Evolutionary conservation across 2,113 vertebrate genomes (phyloP), one percentile per base, ranked within the genome.

Genomic region (Sylvietta virens): DNA sequence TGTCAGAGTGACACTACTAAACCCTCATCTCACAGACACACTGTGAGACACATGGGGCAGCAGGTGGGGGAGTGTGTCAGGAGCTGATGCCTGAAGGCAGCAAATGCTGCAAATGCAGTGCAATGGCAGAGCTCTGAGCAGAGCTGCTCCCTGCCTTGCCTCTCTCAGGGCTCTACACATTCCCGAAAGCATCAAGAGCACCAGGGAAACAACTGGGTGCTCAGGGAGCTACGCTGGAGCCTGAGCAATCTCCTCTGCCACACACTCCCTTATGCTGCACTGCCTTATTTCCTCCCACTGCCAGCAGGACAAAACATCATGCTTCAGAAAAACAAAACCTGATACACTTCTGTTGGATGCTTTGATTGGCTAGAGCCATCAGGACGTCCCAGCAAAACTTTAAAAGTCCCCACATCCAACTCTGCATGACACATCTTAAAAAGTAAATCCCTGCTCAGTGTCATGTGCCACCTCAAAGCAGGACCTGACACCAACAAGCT

Each of bases 11-110:
- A n/a, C 4, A 14, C 42, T 10, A 10, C 27, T 11, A 5, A 85
- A 64, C 9, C 27, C 53, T 33, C 21, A 6, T 9, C 61, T 50
- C 61, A 23, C 7, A 39, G 40, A 44, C 62, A 50, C 47, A 4
- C 50, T 17, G 40, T 11, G 44, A 73, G 44, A 56, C 12, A 1
- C 2, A 7, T 3, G 9, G 72, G 57, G 73, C 65, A 69, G 54
- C 39, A 0, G 0, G 14, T 11, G 79, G 23, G 10, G 33, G 40
- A 57, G 69, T 0, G 5, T 5, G 23, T 14, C 5, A 10, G 67
- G 22, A 66, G 51, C 51, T 84, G 30, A 3, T 15, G 22, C 33
- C 61, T 15, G n/a, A 40, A 39, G 26, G 21, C 35, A 77, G 57
- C 21, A 76, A 50, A 71, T 24, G 30, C 50, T 50, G 45, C 40